Conservation (phyloP, 2,888 invertebrate species). For the Nephrotoma appendiculata region DNA sequence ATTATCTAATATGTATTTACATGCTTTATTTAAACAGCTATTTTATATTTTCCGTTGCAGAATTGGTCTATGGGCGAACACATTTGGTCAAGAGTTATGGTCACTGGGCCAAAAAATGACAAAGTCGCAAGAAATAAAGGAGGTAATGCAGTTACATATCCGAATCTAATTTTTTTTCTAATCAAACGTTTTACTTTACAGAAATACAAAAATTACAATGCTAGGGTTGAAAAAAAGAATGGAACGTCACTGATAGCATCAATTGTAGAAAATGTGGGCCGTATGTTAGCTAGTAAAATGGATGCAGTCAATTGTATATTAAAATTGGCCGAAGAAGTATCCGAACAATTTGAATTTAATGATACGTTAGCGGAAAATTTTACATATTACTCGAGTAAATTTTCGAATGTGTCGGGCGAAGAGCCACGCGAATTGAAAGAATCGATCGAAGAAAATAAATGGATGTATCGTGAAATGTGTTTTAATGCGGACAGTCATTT, state of each 20-base stretch:
- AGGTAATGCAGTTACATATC: conserved; percentile 38
- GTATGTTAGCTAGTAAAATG: conserved; percentile 76
- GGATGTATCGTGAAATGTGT: conserved; percentile 40
- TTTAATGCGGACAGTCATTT: conserved; percentile 67
- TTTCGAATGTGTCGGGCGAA: conserved; percentile 38
- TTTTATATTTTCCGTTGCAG: conserved; percentile 33
- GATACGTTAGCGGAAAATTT: conserved; percentile 29
- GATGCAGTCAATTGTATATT: conserved; percentile 56
- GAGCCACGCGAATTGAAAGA: conserved; percentile 21
- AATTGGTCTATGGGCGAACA: conserved; percentile 64
- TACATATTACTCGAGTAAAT: conserved; percentile 71
- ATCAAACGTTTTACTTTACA: conserved; percentile 25
- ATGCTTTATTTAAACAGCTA: not conserved
- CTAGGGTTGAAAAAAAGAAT: conserved; percentile 64
- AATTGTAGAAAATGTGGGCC: conserved; percentile 65
- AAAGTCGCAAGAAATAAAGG: conserved; percentile 59
- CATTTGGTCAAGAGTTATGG: conserved; percentile 67
- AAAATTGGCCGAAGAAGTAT: conserved; percentile 45
- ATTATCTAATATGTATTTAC: not conserved
- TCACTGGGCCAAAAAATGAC: conserved; percentile 62
- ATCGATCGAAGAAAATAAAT: conserved; percentile 21
- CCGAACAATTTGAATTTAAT: conserved; percentile 45
- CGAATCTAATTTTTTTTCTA: not conserved
- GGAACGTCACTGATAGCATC: conserved; percentile 63
- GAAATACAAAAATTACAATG: conserved; percentile 68